These are phyloP conservation scores for Rhynchonycteris naso DNA, from an alignment of 2,797 vertebrate genomes.

Conservation along the genomic window DNA sequence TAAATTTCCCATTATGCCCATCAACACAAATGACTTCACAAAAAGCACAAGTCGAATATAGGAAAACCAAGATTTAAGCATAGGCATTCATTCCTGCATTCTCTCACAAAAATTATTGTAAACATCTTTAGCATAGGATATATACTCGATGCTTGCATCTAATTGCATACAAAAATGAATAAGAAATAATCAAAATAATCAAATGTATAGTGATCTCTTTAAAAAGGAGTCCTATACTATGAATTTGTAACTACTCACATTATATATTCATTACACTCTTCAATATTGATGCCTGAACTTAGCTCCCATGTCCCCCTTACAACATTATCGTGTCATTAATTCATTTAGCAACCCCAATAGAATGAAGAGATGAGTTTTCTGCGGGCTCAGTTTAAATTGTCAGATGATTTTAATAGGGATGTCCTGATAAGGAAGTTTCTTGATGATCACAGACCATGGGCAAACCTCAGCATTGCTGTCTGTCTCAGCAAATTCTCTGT, in stretches of 20 bases:
- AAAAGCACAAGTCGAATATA: background rate
- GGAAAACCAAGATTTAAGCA: background rate
- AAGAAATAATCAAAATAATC: background rate
- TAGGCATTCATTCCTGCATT: background rate
- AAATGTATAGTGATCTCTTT: background rate
- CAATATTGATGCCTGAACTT: background rate
- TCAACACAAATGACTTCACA: background rate
- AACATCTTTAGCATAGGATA: background rate
- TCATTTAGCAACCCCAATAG: background rate
- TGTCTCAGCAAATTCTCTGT: slow-evolving; percentile 61
- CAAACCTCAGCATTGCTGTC: slow-evolving; percentile 31
- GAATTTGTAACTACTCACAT: background rate
- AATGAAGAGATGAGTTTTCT: background rate
- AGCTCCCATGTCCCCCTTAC: background rate
- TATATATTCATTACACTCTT: background rate
- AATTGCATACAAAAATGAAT: background rate
- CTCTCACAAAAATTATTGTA: background rate
- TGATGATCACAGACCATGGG: background rate
- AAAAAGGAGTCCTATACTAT: background rate
- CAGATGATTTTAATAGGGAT: background rate
- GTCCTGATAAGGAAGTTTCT: slow-evolving; percentile 3
- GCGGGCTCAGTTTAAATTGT: background rate
- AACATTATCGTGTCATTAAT: background rate
- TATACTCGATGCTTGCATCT: background rate
- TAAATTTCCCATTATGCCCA: background rate